Percentiles rank a stretch among this genome's conserved stretches.
These are phyloP conservation scores for Babyrousa celebensis DNA, from an alignment of 2,797 vertebrate genomes.

Conservation along the genomic window DNA sequence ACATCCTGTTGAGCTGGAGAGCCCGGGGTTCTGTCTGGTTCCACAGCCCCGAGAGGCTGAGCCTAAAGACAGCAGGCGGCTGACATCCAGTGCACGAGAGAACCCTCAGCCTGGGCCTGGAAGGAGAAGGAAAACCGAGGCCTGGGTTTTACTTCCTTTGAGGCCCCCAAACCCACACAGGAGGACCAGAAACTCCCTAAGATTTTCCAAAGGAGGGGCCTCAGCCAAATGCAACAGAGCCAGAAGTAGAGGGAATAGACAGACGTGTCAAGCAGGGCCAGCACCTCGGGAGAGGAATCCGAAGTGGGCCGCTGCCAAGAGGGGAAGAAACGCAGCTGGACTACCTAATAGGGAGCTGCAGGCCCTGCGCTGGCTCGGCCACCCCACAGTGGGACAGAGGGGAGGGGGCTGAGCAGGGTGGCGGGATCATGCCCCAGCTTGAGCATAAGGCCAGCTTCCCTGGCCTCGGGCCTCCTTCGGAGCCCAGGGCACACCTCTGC, in stretches of 20 bases:
- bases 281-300: constrained; percentile 32
- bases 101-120: background rate
- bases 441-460: background rate
- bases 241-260: background rate
- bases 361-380: background rate
- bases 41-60: background rate
- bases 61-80: background rate
- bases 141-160: constrained; percentile 57
- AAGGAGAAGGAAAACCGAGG: constrained; percentile 43
- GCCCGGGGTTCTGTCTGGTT: background rate
- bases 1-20: background rate
- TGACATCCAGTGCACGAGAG: background rate
- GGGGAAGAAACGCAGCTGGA: constrained; percentile 15
- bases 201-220: constrained; percentile 60
- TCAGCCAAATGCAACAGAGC: constrained; percentile 38
- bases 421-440: background rate
- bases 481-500: background rate
- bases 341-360: background rate
- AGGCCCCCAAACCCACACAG: background rate
- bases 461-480: background rate
- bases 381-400: background rate
- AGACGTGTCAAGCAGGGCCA: background rate
- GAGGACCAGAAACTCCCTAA: constrained; percentile 68
- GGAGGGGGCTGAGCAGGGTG: rapidly evolving
- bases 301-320: background rate